Evolutionary conservation across 1,140 invertebrate species (phyloP).

Genomic region (Stegodyphus dumicola): DNA sequence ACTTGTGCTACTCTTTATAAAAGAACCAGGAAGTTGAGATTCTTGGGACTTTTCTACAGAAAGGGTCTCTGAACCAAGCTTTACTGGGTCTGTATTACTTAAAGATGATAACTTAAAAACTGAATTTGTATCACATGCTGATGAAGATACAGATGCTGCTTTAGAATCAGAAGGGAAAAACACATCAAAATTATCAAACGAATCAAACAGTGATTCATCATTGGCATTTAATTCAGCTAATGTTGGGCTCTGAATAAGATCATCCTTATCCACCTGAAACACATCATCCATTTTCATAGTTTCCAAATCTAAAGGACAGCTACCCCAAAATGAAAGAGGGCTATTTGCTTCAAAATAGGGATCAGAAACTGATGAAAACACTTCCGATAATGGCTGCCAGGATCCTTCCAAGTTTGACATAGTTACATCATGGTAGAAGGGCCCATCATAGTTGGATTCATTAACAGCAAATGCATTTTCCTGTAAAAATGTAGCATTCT

Average conservation of each 20-base stretch:
- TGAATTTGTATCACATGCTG: background rate
- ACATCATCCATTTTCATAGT: slow-evolving; percentile 61
- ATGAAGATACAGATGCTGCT: background rate
- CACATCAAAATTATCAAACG: slow-evolving; percentile 55
- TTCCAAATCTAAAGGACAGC: slow-evolving; percentile 47
- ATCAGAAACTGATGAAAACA: slow-evolving; percentile 28
- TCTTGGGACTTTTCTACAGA: background rate
- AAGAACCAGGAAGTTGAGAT: background rate
- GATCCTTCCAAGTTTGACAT: background rate
- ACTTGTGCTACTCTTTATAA: background rate
- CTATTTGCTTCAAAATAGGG: slow-evolving; percentile 48
- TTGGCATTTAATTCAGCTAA: slow-evolving; percentile 88
- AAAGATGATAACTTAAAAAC: slow-evolving; percentile 16
- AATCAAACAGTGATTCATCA: slow-evolving; percentile 75
- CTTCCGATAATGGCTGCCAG: slow-evolving; percentile 3
- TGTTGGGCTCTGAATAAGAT: slow-evolving; percentile 84
- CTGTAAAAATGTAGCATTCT: no score
- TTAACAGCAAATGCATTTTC: background rate
- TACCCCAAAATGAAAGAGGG: slow-evolving; percentile 42
- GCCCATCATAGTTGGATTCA: background rate
- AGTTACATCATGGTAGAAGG: background rate
- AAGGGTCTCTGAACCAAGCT: background rate
- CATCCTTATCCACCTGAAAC: slow-evolving; percentile 73
- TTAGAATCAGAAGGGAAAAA: slow-evolving; percentile 3
- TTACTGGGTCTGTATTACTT: background rate